These are phyloP conservation scores for Bombus consobrinus DNA, from an alignment of 1,140 invertebrate genomes.

Conservation along the genomic window DNA sequence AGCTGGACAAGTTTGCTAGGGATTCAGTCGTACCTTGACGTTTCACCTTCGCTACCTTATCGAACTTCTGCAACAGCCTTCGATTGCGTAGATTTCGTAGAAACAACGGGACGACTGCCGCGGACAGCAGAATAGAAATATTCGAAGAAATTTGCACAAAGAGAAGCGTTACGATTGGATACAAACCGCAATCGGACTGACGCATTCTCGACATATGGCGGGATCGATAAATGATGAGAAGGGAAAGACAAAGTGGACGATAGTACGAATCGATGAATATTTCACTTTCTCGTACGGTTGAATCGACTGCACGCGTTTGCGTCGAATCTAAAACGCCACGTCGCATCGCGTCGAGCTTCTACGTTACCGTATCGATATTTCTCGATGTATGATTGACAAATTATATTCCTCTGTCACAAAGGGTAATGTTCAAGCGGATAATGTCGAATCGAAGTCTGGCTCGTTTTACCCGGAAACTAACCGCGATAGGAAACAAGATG, in stretches of 20 bases:
- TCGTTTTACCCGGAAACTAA: background rate
- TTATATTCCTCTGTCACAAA: background rate
- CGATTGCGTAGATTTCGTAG: background rate
- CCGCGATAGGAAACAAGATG: background rate
- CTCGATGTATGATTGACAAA: slow-evolving; percentile 24
- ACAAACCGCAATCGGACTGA: slow-evolving; percentile 44
- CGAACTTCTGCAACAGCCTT: too few species aligned
- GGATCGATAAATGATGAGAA: slow-evolving; percentile 53
- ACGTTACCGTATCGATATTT: background rate
- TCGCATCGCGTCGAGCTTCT: background rate
- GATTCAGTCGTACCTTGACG: background rate
- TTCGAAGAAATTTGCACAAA: background rate
- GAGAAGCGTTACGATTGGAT: background rate
- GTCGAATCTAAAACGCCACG: background rate
- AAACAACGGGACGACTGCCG: background rate
- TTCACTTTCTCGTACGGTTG: slow-evolving; percentile 32
- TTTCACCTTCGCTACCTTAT: background rate
- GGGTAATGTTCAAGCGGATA: background rate
- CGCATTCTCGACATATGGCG: slow-evolving; percentile 35
- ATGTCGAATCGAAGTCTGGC: background rate
- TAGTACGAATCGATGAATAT: slow-evolving; percentile 60
- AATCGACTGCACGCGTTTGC: slow-evolving; percentile 41
- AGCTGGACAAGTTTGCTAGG: slow-evolving; percentile 49
- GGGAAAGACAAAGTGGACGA: slow-evolving; percentile 57
- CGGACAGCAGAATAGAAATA: too few species aligned